Evolutionary conservation across 2,888 invertebrate species (phyloP).

Genomic region (Parnassius orleans): DNA sequence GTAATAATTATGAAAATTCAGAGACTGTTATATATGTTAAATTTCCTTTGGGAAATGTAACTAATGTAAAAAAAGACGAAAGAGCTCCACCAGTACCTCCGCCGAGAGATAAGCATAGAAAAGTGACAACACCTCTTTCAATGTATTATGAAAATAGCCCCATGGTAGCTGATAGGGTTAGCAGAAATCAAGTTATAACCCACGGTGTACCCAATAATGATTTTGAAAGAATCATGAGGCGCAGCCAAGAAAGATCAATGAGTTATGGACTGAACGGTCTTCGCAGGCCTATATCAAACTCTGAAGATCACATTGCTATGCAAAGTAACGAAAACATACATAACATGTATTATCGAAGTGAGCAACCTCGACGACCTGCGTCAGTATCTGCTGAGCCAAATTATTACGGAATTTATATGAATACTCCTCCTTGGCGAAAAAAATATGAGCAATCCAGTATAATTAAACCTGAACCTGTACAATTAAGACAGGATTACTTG

Average conservation of each 20-base stretch:
- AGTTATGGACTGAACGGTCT: slow-evolving; percentile 72
- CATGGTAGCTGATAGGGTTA: slow-evolving; percentile 54
- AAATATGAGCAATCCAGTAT: slow-evolving; percentile 51
- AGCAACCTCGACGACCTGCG: slow-evolving; percentile 71
- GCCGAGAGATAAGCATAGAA: slow-evolving; percentile 86
- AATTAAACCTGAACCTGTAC: slow-evolving; percentile 65
- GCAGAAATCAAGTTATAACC: slow-evolving; percentile 48
- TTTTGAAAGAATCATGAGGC: slow-evolving; percentile 72
- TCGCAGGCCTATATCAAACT: slow-evolving; percentile 72
- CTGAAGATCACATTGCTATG: slow-evolving; percentile 77
- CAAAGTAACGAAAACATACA: slow-evolving; percentile 70
- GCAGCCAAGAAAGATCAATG: slow-evolving; percentile 69
- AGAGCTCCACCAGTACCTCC: slow-evolving; percentile 88
- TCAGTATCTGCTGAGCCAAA: slow-evolving; percentile 77
- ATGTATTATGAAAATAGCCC: slow-evolving; percentile 74
- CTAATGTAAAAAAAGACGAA: slow-evolving; percentile 65
- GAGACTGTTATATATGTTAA: slow-evolving; percentile 74
- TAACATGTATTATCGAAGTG: slow-evolving; percentile 53
- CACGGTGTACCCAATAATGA: slow-evolving; percentile 74
- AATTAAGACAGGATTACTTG: slow-evolving; percentile 76
- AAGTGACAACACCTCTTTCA: slow-evolving; percentile 75
- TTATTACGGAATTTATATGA: slow-evolving; percentile 68
- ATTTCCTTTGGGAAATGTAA: slow-evolving; percentile 75
- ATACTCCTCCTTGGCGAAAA: slow-evolving; percentile 68
- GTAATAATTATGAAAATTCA: slow-evolving; percentile 60